Evolutionary conservation across 1,140 invertebrate species (phyloP), one percentile per base, ranked within the genome.

Genomic region (Cataglyphis hispanica): DNA sequence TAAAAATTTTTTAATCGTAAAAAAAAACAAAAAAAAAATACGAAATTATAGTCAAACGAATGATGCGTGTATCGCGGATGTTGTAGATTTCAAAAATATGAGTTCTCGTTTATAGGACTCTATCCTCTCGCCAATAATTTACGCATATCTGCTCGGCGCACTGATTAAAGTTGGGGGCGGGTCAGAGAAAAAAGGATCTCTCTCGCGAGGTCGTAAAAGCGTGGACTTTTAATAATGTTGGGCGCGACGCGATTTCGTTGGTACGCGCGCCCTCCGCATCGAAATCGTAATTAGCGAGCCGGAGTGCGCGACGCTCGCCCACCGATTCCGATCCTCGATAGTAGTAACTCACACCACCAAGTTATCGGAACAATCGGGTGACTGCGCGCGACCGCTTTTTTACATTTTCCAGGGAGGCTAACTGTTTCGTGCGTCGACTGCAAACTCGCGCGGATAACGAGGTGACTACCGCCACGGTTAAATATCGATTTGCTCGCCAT

Each of bases 191-290:
- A 70, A 64, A 40, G 34, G n/a, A 5, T 56, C 40, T 37, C 37
- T 46, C 37, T 46, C 72, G 60, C 50, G 37, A 27, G 13, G 1
- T 84, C 66, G 89, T 76, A 66, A 89, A 87, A 80, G 81, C 75
- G 83, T 80, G 60, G 85, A 91, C 88, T 88, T 91, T 91, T 90
- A 91, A 91, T 91, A 91, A 91, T 87, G 84, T 88, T 85, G 43
- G 76, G 27, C 56, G 78, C 53, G 63, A 64, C 77, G 67, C 75
- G 85, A 83, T 83, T 85, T 70, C 60, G 66, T 69, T 61, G 25
- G 40, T 84, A 77, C 77, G 69, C 72, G 69, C 64, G n/a, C 27
- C 27, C 34, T 58, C 64, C 40, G 84, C 60, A 67, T 90, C 69
- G 76, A 67, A 89, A 87, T 87, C 25, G 86, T 90, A 90, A 91